Evolutionary conservation across 2,888 invertebrate genomes (phyloP).

Genomic region (Xylota segnis): DNA sequence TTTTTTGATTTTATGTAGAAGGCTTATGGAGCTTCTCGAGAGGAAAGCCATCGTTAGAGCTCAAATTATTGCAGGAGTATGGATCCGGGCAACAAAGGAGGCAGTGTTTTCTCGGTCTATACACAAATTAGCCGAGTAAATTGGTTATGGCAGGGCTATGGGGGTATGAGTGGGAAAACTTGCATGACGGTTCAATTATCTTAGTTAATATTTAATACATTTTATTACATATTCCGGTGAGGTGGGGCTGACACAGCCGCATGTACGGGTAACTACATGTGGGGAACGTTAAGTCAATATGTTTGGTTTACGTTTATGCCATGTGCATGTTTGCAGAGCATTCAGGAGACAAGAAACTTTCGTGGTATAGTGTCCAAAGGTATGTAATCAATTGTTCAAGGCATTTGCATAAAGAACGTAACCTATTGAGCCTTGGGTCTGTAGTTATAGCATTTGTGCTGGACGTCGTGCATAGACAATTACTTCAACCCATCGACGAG

Average conservation of each 20-base stretch:
- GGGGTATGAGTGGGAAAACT: neutral
- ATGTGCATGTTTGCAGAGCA: neutral
- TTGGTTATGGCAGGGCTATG: neutral
- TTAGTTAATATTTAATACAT: constrained; percentile 1
- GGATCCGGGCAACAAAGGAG: constrained; percentile 24
- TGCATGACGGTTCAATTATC: constrained; percentile 5
- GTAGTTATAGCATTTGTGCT: too few relatives aligned
- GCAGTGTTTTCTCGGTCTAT: constrained; percentile 8
- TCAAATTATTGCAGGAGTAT: constrained; percentile 31
- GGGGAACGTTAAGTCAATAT: neutral
- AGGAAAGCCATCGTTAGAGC: constrained; percentile 62
- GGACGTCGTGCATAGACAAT: too few relatives aligned
- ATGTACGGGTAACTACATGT: neutral
- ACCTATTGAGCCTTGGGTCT: too few relatives aligned
- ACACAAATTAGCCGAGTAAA: constrained; percentile 36
- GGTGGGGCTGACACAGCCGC: too few relatives aligned
- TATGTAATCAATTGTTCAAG: too few relatives aligned
- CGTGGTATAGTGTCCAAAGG: too few relatives aligned
- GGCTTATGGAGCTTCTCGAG: constrained; percentile 41
- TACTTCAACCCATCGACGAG: too few relatives aligned
- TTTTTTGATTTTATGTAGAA: constrained; percentile 65
- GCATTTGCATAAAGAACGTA: too few relatives aligned
- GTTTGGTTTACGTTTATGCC: neutral
- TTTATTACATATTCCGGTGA: neutral
- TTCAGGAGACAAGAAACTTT: neutral